These are phyloP conservation scores for Sebastes hopkinsi DNA, from an alignment of 2,797 vertebrate species.

Conservation along the genomic window DNA sequence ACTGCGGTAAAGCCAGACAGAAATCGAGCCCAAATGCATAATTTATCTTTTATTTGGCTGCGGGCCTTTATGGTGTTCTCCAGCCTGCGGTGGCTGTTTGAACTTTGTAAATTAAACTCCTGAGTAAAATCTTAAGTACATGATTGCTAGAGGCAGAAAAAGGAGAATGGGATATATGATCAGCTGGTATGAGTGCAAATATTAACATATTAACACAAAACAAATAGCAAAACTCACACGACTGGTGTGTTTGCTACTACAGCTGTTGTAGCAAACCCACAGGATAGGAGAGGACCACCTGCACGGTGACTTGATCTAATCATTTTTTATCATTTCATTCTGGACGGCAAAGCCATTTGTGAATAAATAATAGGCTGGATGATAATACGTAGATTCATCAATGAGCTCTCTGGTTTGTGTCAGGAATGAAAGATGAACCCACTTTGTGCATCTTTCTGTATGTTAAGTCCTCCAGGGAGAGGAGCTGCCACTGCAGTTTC, in stretches of 20 bases:
- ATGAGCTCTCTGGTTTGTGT: conserved; percentile 41
- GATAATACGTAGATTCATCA: conserved; percentile 61
- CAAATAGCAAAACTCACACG: conserved; percentile 40
- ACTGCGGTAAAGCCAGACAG: conserved; percentile 37
- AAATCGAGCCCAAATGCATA: conserved; percentile 52
- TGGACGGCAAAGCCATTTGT: conserved; percentile 45
- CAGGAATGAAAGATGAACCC: conserved; percentile 56
- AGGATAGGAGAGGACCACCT: conserved; percentile 74
- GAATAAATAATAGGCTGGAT: conserved; percentile 54
- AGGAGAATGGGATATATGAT: conserved; percentile 29
- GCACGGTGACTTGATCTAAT: conserved; percentile 75
- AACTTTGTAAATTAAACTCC: conserved; percentile 61
- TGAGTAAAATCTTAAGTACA: conserved; percentile 44
- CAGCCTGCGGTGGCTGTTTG: conserved; percentile 60
- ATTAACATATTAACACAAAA: conserved; percentile 42
- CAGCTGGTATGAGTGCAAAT: conserved; percentile 30
- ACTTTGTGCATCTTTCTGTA: conserved; percentile 46
- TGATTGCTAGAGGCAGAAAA: conserved; percentile 23
- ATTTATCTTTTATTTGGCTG: conserved; percentile 61
- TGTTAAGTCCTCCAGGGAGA: conserved; percentile 26
- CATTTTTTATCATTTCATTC: conserved; percentile 35
- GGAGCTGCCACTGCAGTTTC: conserved; percentile 50
- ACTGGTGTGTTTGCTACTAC: conserved; percentile 56
- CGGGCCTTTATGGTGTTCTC: conserved; percentile 56
- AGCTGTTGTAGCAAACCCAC: conserved; percentile 67